phyloP scores from a whole-genome alignment of 1,140 invertebrate genomes.

The Venturia canescens region DNA sequence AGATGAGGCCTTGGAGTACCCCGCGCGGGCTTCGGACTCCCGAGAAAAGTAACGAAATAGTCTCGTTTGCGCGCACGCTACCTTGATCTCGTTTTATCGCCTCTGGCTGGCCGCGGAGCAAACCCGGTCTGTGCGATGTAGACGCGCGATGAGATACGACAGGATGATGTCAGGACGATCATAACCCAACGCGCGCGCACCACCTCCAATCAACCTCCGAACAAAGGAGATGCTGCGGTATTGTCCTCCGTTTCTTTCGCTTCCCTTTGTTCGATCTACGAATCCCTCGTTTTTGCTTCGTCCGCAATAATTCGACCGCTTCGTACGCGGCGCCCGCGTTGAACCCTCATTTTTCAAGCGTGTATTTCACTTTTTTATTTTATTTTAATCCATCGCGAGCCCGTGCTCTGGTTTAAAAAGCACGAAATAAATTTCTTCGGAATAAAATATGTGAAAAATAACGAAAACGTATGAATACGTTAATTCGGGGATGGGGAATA shows the following conservation, averaged over 20 bases:
- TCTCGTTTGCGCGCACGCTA: neutral
- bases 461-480: too few species aligned
- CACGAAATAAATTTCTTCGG: too few species aligned
- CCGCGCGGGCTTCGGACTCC: neutral
- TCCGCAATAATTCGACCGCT: too few species aligned
- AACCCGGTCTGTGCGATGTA: neutral
- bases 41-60: conserved; percentile 34
- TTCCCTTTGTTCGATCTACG: too few species aligned
- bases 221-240: neutral
- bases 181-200: neutral
- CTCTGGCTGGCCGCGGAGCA: conserved; percentile 1
- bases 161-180: conserved; percentile 16
- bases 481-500: too few species aligned
- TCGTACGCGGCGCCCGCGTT: too few species aligned
- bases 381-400: too few species aligned
- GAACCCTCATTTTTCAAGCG: too few species aligned
- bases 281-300: neutral
- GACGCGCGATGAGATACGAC: neutral
- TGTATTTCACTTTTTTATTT: too few species aligned
- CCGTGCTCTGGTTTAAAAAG: too few species aligned
- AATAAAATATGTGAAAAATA: too few species aligned
- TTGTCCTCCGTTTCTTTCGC: too few species aligned
- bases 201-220: neutral
- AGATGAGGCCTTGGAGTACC: neutral
- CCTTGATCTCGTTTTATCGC: conserved; percentile 30